Conservation (phyloP, 2,113 vertebrate species). For the Hyperoodon ampullatus region DNA sequence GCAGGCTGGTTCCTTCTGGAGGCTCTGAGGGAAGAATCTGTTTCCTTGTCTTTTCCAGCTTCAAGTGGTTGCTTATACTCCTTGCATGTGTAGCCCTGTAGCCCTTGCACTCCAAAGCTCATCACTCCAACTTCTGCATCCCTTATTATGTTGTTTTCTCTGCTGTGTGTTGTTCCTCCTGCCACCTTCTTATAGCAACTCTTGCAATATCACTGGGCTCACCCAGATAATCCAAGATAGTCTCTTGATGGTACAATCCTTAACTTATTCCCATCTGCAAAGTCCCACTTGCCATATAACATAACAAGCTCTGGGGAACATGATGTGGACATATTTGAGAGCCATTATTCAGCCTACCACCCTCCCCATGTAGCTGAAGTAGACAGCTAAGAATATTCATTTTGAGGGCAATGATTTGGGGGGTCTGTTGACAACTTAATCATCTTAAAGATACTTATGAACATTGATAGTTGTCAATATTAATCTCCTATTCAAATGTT, state of each 20-base stretch:
- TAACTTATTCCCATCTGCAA: background rate
- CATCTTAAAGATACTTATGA: background rate
- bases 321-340: background rate
- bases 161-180: background rate
- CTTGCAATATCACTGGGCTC: accelerated
- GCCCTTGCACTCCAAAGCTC: background rate
- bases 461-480: background rate
- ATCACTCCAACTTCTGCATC: background rate
- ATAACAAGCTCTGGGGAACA: background rate
- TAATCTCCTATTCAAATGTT: background rate
- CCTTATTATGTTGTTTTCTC: background rate
- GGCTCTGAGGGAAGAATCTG: background rate
- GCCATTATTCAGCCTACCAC: background rate
- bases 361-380: background rate
- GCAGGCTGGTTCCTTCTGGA: background rate
- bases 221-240: background rate
- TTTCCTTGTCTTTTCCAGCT: background rate
- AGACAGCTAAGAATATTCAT: background rate
- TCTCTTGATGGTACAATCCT: background rate
- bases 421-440: background rate
- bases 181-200: background rate
- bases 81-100: accelerated
- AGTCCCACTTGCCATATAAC: background rate
- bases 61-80: background rate
- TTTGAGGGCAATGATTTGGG: background rate